Evolutionary conservation across 2,113 vertebrate species (phyloP).

Genomic region (Hydropotes inermis): DNA sequence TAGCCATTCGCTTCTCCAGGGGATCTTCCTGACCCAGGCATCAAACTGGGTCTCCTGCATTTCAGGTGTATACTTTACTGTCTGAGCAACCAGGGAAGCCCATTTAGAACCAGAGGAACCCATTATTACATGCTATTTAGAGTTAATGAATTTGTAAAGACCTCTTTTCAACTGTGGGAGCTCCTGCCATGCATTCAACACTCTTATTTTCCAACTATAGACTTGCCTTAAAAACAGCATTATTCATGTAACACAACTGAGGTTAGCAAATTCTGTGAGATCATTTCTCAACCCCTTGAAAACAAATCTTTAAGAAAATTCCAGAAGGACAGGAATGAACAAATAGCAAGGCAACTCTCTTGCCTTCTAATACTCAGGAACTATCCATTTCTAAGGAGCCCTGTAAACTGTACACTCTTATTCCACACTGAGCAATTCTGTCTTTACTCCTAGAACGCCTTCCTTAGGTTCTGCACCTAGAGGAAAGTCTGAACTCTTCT

Average conservation of each 20-base stretch:
- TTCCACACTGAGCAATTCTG: not conserved
- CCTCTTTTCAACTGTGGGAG: not conserved
- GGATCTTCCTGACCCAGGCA: not conserved
- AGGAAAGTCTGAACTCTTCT: not conserved
- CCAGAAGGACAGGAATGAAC: not conserved
- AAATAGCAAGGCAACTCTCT: not conserved
- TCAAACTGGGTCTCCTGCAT: not conserved
- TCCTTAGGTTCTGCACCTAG: not conserved
- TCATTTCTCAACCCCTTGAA: slow-evolving; percentile 7
- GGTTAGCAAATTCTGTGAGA: slow-evolving; percentile 11
- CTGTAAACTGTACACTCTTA: not conserved
- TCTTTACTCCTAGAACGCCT: not conserved
- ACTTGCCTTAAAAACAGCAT: slow-evolving; percentile 36
- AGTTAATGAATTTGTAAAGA: slow-evolving; percentile 32
- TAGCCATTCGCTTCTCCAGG: not conserved
- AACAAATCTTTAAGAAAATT: slow-evolving; percentile 24
- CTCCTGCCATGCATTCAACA: slow-evolving; percentile 26
- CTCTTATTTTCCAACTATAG: not conserved
- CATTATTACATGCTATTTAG: slow-evolving; percentile 46
- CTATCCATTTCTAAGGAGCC: not conserved
- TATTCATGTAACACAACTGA: slow-evolving; percentile 13
- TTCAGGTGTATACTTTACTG: not conserved
- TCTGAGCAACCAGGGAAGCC: not conserved
- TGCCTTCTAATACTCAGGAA: not conserved
- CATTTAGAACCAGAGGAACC: slow-evolving; percentile 48